Base-by-base conservation (phyloP, 1,140 invertebrate species). In the Brachionus koreanus region DNA sequence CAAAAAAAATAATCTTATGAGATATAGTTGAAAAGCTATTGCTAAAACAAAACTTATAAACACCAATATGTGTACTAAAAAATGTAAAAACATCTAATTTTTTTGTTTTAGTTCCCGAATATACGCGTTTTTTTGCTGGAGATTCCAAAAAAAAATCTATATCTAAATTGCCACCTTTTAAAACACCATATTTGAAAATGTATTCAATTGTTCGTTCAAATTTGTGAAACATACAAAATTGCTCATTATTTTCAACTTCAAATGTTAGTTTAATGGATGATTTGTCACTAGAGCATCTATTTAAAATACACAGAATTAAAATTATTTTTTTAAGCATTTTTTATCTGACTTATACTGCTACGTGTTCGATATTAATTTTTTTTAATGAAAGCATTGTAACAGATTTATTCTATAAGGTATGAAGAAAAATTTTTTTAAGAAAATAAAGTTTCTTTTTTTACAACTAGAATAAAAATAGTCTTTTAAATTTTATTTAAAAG, bases 81-180 rank as follows among this genome's bases (percentile, higher is more conserved):
- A 76, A 76, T 13, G 29, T 76, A 37, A 76, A 52, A 10, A 52
- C 43, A 29, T 76, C 74, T 76, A 49, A 52, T 49, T 61, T 61
- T 46, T 23, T n/a, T 29, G 43, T 61, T 76, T 61, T 76, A 16
- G 10, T 76, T 12, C 43, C 74, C 4, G 74, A 46, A 37, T 76
- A 76, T 1, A 76, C 33, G 7, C 74, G 43, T 6, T 33, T 76
- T 16, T 23, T 23, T 0, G n/a, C 16, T 39, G 74, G 52, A 61
- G 43, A 52, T 35, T 76, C 43, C 52, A 76, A 52, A 61, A 52
- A 76, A 61, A 76, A 76, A 19, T 76, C 33, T 46, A 76, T 76
- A 16, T 76, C 74, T 16, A 76, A 76, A 76, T 76, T 46, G 5
- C 43, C 74, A 10, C 74, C 74, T 19, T 76, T 76, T 49, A 76